Base-by-base conservation (phyloP, 2,797 vertebrate genomes). In the Cirrhinus molitorella region DNA sequence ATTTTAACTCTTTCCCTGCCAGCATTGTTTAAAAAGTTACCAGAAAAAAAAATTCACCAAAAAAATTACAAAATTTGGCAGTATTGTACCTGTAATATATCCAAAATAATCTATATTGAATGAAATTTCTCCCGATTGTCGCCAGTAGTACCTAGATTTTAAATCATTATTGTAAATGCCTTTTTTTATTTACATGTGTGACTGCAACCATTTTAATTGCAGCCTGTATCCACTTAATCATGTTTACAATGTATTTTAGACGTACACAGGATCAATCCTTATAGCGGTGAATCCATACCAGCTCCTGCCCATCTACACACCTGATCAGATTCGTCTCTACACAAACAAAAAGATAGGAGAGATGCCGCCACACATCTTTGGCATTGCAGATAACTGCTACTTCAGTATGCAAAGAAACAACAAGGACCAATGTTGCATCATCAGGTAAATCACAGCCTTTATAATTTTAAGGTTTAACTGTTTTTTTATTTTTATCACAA, bases 251-350 rank as follows among this genome's bases (percentile, higher is more conserved):
- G 21, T 57, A 61, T 79, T 88, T 66, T 88, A 99, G 98, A 99
- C 98, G 0, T 99, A 98, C 86, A 99, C 98, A 0, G 98, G 98
- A 70, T 99, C 98, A 0, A 99, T 99, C 90, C 90, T 99, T 90
- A 96, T 99, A 40, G 97, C 98, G 0, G 98, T 99, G 86, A 99
- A 99, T 82, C 98, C 98, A n/a, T 99, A 99, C 92, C 97, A 99
- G 94, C 94, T 99, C 88, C 94, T 99, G 1, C 96, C 98, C 85
- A 99, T 99, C 93, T 99, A 99, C 92, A 98, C 96, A 0, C 91
- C 98, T 0, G 96, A 99, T 83, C 97, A 99, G 86, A 99, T 99
- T 90, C 98, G 97, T 76, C 96, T 97, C 87, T 99, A 99, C 90
- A 99, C 96, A 90, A 99, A 99, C 91, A 99, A 95, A 92, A 99